Base-by-base conservation (phyloP, 2,113 vertebrate species). In the Panurus biarmicus region DNA sequence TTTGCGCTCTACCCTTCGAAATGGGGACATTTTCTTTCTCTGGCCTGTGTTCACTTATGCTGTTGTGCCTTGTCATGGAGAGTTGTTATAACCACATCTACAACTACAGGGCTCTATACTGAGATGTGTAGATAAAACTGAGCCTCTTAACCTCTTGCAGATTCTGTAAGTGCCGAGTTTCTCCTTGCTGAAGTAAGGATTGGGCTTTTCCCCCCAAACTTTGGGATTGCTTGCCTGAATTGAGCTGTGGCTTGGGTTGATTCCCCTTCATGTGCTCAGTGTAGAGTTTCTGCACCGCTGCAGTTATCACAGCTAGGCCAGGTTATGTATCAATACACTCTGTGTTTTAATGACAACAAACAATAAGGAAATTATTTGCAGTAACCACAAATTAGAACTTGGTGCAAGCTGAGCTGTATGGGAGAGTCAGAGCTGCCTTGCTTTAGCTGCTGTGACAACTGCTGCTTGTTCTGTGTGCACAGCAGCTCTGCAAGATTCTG, bases 1-100 rank as follows among this genome's bases (percentile, higher is more conserved):
- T 73, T 65, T 31, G 9, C 0, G 0, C 35, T 67, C 56, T 20
- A 51, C 19, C 8, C 18, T 71, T 88, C 2, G 1, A 35, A 53
- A 58, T 22, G 3, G 31, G 62, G 21, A 12, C 4, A 2, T 69
- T 88, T 48, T 60, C 44, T 75, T 36, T 71, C 50, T 38, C 58
- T 70, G 14, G 9, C 21, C 40, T 31, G 0, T 33, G 26, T 15
- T 87, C 47, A 5, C 13, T 53, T 2, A 2, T 1, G 18, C 25
- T 26, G 13, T 42, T 70, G 38, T 45, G 12, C 31, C 25, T 45
- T 61, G 29, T 42, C 22, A 2, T 14, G 14, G 29, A 4, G 14
- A 7, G 10, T 16, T 24, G 5, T 31, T 60, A 9, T 14, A 69
- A 22, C 26, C 35, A 29, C 16, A 29, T 10, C 50, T 33, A 1